Evolutionary conservation across 2,113 vertebrate species (phyloP).

Genomic region (Phaethon lepturus): DNA sequence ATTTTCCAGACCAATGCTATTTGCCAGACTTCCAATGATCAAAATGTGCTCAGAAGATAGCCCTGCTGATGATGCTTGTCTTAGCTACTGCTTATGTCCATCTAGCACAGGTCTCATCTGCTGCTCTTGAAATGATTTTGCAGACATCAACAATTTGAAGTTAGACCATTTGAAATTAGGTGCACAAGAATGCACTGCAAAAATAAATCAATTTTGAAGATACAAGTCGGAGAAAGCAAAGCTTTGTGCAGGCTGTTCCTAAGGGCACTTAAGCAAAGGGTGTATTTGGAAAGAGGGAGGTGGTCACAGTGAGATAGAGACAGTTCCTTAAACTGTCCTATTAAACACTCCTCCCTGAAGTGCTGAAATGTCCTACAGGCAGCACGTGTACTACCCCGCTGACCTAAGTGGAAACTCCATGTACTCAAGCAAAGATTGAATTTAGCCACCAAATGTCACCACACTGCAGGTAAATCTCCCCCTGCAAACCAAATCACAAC

Average conservation of each 20-base stretch:
- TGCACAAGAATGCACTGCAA: not conserved
- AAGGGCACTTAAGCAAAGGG: not conserved
- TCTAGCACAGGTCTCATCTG: not conserved
- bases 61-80: not conserved
- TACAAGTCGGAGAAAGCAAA: not conserved
- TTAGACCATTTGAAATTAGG: not conserved
- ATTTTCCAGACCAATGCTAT: not conserved
- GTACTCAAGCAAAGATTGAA: not conserved
- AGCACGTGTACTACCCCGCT: not conserved
- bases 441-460: not conserved
- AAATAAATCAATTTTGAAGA: not conserved
- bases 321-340: not conserved
- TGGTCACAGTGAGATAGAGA: not conserved
- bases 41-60: not conserved
- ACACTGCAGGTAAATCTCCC: not conserved
- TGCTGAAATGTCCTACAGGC: not conserved
- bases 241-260: not conserved
- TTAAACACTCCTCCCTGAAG: not conserved
- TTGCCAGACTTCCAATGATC: not conserved
- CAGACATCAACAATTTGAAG: not conserved
- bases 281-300: not conserved
- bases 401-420: not conserved
- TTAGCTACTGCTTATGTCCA: not conserved
- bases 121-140: not conserved
- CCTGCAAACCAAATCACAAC: not conserved